Base-by-base conservation (phyloP, 2,888 invertebrate genomes). In the Cinara cedri region DNA sequence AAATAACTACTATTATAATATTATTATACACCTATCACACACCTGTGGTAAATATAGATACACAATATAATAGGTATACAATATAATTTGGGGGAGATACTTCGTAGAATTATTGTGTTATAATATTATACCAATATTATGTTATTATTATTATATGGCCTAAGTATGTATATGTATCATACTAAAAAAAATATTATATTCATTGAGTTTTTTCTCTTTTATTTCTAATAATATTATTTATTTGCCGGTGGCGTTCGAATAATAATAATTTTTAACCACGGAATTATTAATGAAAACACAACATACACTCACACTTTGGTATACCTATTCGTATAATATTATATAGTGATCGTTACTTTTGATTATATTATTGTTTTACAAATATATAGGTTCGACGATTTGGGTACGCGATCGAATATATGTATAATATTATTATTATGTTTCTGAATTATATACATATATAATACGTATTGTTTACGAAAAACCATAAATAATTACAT, bases 401-500 rank as follows among this genome's bases (percentile, higher is more conserved):
- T 54, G 21, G 51, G 62, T 74, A 26, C 34, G 21, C 51, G 72
- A 54, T 74, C 51, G 51, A 63, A 63, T 54, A 63, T 74, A 62
- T 54, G 19, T 51, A 51, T 16, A 54, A 46, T 13, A 46, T 46
- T 34, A 46, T 46, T 34, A 34, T 34, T 34, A 34, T 34, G 34
- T 34, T 13, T 13, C 46, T 46, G 11, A 3, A n/a, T n/a, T n/a
- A n/a, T n/a, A n/a, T n/a, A n/a, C n/a, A n/a, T 16, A 14, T 8
- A 19, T 55, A 11, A 55, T 57, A 57, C n/a, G n/a, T 26, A 76
- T 57, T 68, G 66, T 68, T 76, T 57, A 57, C 55, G 66, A 76
- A 68, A 66, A 57, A 76, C 55, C 76, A 68, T 66, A 76, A 76
- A 76, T 76, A 76, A 66, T 66, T 76, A 76, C 19, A 57, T 68